Conservation (phyloP, 2,797 vertebrate genomes). For the Prunella strophiata region DNA sequence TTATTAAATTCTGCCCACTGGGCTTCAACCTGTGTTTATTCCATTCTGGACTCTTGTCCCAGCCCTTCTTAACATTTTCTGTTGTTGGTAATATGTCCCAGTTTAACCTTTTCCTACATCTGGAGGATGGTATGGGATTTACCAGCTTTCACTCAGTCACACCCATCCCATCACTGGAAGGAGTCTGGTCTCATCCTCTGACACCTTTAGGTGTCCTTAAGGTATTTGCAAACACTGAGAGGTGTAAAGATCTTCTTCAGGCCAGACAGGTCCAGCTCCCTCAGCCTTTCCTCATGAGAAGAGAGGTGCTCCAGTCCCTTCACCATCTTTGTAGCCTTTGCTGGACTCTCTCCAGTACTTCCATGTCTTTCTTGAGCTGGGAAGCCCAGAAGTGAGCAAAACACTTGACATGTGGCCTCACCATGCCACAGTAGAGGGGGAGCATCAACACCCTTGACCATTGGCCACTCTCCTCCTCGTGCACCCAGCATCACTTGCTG, state of each 20-base stretch:
- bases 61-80: neutral
- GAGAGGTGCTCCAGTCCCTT: no score
- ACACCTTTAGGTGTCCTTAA: neutral
- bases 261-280: neutral
- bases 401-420: neutral
- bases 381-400: neutral
- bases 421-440: neutral
- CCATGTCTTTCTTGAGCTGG: neutral
- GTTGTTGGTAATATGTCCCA: neutral
- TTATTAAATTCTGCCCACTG: neutral
- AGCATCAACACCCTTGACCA: neutral
- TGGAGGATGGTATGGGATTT: accelerated
- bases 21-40: neutral
- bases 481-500: neutral
- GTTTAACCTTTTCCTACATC: neutral
- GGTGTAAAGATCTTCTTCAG: neutral
- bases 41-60: neutral
- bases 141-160: neutral
- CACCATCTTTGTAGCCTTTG: neutral
- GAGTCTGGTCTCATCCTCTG: neutral
- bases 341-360: neutral
- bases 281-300: neutral
- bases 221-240: neutral
- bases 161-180: no score
- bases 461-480: neutral